Evolutionary conservation across 37 sponge, comb jelly and placozoan genomes (phyloP).

Genomic region (Oopsacas minuta): DNA sequence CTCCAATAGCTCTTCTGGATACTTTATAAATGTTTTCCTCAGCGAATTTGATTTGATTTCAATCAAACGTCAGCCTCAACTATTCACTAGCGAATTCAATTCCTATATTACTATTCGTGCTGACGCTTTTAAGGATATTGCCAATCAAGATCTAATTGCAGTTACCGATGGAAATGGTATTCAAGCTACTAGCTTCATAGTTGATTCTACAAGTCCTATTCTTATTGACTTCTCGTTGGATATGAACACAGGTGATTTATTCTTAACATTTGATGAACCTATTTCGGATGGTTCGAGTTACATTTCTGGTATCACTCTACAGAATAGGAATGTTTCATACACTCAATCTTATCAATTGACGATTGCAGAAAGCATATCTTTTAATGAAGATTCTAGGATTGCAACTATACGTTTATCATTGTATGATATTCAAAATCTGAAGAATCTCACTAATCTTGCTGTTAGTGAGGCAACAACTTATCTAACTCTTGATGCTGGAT

Average conservation of each 20-base stretch:
- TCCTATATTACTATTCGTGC: conserved; percentile 43
- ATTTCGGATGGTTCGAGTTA: background rate
- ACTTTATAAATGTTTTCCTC: background rate
- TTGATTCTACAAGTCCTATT: conserved; percentile 38
- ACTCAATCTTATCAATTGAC: background rate
- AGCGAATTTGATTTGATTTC: background rate
- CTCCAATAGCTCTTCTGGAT: conserved; percentile 26
- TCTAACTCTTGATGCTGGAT: conserved; percentile 32
- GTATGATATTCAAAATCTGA: conserved; percentile 49
- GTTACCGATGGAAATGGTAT: conserved; percentile 40
- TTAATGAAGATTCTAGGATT: background rate
- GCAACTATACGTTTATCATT: conserved; percentile 20
- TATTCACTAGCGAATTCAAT: background rate
- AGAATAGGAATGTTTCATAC: background rate
- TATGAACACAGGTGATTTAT: conserved; percentile 43
- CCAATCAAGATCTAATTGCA: conserved; percentile 34
- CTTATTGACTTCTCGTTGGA: conserved; percentile 42
- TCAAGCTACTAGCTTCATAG: conserved; percentile 23
- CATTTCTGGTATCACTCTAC: conserved; percentile 23
- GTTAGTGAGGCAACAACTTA: conserved; percentile 36
- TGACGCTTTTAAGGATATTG: conserved; percentile 43
- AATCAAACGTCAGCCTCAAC: background rate
- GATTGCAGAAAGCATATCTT: background rate
- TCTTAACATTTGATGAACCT: conserved; percentile 43
- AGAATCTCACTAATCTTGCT: conserved; percentile 37